phyloP scores from a whole-genome alignment of 2,888 invertebrate genomes.

The Galerucella nymphaeae region DNA sequence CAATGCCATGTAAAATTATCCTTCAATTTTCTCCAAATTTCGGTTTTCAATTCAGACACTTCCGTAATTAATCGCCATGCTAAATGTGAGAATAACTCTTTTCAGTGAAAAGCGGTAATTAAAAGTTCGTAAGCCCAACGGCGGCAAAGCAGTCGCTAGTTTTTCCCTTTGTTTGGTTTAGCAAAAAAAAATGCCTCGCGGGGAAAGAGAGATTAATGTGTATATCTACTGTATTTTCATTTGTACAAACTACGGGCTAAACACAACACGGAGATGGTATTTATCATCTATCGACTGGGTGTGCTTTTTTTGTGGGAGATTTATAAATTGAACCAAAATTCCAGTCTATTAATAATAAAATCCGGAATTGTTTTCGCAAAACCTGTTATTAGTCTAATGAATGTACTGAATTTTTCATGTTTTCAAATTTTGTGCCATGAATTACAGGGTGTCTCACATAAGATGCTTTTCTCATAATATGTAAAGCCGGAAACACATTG shows the following conservation, averaged over 20 bases:
- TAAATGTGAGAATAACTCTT: conserved; percentile 31
- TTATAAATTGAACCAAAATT: no score
- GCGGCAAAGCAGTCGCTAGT: conserved; percentile 16
- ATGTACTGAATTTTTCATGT: no score
- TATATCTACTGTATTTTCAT: conserved; percentile 29
- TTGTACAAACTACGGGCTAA: background rate
- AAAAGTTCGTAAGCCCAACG: conserved; percentile 32
- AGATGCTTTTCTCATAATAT: no score
- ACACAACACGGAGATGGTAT: no score
- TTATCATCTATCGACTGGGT: background rate
- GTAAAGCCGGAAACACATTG: no score
- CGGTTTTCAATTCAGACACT: conserved; percentile 8
- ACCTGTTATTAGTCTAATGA: no score
- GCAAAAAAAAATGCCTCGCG: conserved; percentile 7
- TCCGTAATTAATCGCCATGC: conserved; percentile 23
- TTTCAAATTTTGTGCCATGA: no score
- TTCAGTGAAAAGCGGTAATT: conserved; percentile 27
- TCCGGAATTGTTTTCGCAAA: no score
- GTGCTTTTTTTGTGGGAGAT: no score
- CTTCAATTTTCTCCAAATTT: background rate
- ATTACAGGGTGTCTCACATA: no score
- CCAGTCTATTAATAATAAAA: no score
- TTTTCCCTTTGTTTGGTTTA: conserved; percentile 19
- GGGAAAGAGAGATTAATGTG: conserved; percentile 11
- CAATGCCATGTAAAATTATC: background rate